These are phyloP conservation scores for Epistrophe grossulariae DNA, from an alignment of 2,888 invertebrate genomes.

Conservation along the genomic window DNA sequence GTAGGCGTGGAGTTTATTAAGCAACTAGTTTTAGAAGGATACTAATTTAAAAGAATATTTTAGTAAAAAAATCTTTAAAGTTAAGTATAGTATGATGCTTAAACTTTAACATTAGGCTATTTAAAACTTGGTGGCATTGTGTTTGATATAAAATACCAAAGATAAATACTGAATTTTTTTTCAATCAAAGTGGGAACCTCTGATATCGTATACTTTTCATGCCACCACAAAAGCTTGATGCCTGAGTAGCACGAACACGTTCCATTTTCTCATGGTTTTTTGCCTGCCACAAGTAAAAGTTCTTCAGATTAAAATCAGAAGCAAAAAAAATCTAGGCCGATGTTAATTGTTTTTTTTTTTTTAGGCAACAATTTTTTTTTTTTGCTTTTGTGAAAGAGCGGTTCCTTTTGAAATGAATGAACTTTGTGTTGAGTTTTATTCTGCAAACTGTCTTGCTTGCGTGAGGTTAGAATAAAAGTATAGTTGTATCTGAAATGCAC, in stretches of 20 bases:
- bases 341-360: conserved; percentile 72
- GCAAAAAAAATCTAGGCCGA: conserved; percentile 53
- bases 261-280: conserved; percentile 61
- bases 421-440: conserved; percentile 57
- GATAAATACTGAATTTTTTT: no score
- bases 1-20: no score
- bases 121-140: no score
- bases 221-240: conserved; percentile 29
- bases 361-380: conserved; percentile 50
- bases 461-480: conserved; percentile 36
- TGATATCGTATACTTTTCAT: neutral
- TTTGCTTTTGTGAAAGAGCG: conserved; percentile 34
- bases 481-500: conserved; percentile 44
- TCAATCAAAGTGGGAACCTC: conserved; percentile 16
- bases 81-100: no score
- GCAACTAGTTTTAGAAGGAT: no score
- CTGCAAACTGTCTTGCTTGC: conserved; percentile 49
- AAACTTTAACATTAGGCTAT: no score
- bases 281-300: conserved; percentile 63
- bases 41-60: no score
- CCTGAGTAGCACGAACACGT: conserved; percentile 59
- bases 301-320: conserved; percentile 68
- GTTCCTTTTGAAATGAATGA: conserved; percentile 46
- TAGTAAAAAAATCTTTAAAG: no score
- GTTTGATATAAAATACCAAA: no score